These are phyloP conservation scores for Pantherophis vulpinus DNA, from an alignment of 2,797 vertebrate species.

Conservation along the genomic window DNA sequence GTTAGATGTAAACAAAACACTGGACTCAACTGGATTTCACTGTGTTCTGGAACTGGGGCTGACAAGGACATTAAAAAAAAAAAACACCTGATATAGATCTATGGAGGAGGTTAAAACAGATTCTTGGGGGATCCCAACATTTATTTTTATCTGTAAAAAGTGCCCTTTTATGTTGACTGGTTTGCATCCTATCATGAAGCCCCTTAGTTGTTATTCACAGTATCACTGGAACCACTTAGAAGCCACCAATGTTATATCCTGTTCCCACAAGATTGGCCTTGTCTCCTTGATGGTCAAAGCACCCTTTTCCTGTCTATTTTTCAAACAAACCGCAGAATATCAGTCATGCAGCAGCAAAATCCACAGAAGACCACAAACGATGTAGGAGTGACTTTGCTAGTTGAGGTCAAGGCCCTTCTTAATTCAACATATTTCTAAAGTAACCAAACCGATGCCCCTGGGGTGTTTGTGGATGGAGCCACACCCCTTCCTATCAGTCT, in stretches of 20 bases:
- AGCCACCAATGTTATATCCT: not conserved
- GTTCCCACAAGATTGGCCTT: not conserved
- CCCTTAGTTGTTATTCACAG: not conserved
- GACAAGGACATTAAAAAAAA: not conserved
- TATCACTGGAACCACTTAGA: not conserved
- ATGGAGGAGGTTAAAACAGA: not conserved
- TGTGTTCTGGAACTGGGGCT: not conserved
- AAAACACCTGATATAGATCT: not conserved
- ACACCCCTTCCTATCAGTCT: not conserved
- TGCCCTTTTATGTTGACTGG: not conserved
- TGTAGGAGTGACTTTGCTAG: not conserved
- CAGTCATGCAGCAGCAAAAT: not conserved
- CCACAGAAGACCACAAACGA: not conserved
- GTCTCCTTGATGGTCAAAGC: not conserved
- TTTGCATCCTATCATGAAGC: not conserved
- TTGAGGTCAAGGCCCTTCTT: not conserved
- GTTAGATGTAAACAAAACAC: not conserved
- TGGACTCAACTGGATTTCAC: not conserved
- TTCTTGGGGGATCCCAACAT: not conserved
- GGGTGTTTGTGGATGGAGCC: not conserved
- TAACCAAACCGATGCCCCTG: not conserved
- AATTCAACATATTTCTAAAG: not conserved
- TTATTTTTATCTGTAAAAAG: not conserved
- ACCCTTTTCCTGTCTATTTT: not conserved
- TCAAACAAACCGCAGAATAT: not conserved